Percentiles rank a stretch among this genome's conserved stretches.
Evolutionary conservation across 2,113 vertebrate species (phyloP).

Genomic region (Equus quagga): DNA sequence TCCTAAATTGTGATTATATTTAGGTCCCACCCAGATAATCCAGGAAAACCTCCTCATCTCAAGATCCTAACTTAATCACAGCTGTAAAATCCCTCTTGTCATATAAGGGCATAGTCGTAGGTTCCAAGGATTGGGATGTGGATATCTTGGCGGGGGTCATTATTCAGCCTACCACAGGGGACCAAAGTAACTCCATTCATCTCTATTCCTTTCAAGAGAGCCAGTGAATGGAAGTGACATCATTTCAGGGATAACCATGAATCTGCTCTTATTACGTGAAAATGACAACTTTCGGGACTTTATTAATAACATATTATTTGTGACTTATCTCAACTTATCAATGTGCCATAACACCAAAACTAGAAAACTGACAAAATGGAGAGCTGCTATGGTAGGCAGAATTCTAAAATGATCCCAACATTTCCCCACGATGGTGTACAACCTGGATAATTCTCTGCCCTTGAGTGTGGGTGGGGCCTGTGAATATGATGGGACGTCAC

Average conservation of each 20-base stretch:
- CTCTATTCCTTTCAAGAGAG: not conserved
- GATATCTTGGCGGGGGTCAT: too few species aligned
- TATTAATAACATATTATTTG: not conserved
- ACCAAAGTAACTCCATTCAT: not conserved
- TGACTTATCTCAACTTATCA: not conserved
- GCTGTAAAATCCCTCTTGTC: not conserved
- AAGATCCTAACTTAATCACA: not conserved
- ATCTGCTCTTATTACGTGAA: not conserved
- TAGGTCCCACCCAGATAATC: not conserved
- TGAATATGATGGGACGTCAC: not conserved
- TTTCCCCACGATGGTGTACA: not conserved
- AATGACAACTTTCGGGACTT: not conserved
- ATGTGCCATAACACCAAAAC: not conserved
- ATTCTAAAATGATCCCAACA: not conserved
- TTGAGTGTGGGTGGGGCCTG: not conserved
- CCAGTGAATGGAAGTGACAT: not conserved
- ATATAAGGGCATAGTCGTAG: not conserved
- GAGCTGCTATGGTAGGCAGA: not conserved
- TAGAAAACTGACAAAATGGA: not conserved
- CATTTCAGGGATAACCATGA: not conserved
- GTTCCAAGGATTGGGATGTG: not conserved
- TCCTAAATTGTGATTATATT: not conserved
- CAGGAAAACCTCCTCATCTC: constrained; percentile 1
- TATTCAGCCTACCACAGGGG: not conserved
- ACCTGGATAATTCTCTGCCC: not conserved